Conservation (phyloP, 2,797 vertebrate genomes). For the Argyrosomus regius region DNA sequence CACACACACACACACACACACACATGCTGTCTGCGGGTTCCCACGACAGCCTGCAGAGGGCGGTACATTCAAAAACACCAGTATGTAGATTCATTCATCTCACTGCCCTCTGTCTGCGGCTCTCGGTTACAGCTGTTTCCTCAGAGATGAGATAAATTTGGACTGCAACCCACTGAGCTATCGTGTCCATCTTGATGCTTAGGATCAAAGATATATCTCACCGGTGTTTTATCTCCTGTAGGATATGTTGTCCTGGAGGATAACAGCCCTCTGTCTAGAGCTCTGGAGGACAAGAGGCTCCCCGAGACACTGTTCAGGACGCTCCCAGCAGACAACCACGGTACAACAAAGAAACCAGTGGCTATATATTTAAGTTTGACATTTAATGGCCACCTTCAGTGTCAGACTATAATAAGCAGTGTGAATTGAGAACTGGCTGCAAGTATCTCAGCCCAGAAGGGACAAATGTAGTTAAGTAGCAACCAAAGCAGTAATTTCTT, state of each 20-base stretch:
- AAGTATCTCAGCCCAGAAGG: conserved; percentile 9
- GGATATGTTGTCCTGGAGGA: conserved; percentile 87
- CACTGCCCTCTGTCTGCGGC: conserved; percentile 70
- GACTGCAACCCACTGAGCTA: neutral
- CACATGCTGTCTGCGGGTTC: conserved; percentile 40
- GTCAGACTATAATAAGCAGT: conserved; percentile 13
- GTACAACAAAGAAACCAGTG: conserved; percentile 65
- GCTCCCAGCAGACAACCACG: conserved; percentile 82
- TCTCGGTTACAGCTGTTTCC: conserved; percentile 10
- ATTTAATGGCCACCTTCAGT: neutral
- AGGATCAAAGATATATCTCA: neutral
- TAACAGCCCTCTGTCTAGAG: conserved; percentile 80
- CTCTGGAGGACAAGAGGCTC: conserved; percentile 82
- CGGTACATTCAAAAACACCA: conserved; percentile 8
- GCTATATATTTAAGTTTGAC: conserved; percentile 2
- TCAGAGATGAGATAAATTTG: neutral
- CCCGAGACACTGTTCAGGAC: conserved; percentile 83
- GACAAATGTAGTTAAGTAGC: conserved; percentile 17
- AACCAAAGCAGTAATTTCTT: conserved; percentile 18
- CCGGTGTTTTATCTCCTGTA: conserved; percentile 59
- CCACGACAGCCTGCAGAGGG: conserved; percentile 53
- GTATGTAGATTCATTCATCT: neutral
- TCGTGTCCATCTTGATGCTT: conserved; percentile 4
- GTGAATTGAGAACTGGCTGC: neutral
- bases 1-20: conserved; percentile 16